Evolutionary conservation across 2,797 vertebrate genomes (phyloP).

Genomic region (Sorex maritimensis): DNA sequence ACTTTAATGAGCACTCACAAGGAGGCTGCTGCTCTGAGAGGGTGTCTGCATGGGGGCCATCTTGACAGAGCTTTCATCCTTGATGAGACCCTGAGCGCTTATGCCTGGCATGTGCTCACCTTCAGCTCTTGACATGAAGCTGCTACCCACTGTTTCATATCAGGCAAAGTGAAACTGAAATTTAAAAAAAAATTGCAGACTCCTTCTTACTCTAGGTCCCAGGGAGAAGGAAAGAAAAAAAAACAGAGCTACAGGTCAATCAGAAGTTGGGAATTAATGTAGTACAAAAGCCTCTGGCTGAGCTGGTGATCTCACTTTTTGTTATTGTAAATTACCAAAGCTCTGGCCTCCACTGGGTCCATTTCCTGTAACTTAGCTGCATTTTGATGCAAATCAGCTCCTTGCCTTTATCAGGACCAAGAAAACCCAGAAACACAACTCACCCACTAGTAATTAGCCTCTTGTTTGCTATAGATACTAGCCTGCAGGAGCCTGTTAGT

Average conservation of each 20-base stretch:
- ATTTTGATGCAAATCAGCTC: slow-evolving; percentile 52
- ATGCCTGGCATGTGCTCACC: slow-evolving; percentile 36
- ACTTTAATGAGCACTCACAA: slow-evolving; percentile 38
- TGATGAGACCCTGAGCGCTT: slow-evolving; percentile 10
- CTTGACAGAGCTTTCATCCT: slow-evolving; percentile 61
- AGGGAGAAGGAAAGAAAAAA: slow-evolving; percentile 60
- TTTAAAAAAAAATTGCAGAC: slow-evolving; percentile 41
- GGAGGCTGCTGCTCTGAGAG: slow-evolving; percentile 13
- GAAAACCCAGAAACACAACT: slow-evolving; percentile 47
- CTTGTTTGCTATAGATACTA: slow-evolving; percentile 67
- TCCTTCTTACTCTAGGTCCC: slow-evolving; percentile 32
- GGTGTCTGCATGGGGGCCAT: slow-evolving; percentile 21
- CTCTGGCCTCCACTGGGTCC: not conserved
- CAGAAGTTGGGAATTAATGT: slow-evolving; percentile 53
- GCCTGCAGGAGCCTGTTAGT: slow-evolving; percentile 59
- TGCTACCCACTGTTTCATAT: not conserved
- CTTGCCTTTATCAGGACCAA: slow-evolving; percentile 35
- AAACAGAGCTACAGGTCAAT: slow-evolving; percentile 42
- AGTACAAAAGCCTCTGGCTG: slow-evolving; percentile 40
- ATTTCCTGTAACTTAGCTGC: slow-evolving; percentile 45
- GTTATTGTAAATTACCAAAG: slow-evolving; percentile 66
- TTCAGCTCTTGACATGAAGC: slow-evolving; percentile 66
- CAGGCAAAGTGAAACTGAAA: slow-evolving; percentile 39
- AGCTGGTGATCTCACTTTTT: slow-evolving; percentile 62
- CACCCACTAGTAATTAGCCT: slow-evolving; percentile 61